Evolutionary conservation across 64 coral and sea anemone genomes (phyloP), one percentile per base, ranked within the genome.

Genomic region (Montipora sp.): DNA sequence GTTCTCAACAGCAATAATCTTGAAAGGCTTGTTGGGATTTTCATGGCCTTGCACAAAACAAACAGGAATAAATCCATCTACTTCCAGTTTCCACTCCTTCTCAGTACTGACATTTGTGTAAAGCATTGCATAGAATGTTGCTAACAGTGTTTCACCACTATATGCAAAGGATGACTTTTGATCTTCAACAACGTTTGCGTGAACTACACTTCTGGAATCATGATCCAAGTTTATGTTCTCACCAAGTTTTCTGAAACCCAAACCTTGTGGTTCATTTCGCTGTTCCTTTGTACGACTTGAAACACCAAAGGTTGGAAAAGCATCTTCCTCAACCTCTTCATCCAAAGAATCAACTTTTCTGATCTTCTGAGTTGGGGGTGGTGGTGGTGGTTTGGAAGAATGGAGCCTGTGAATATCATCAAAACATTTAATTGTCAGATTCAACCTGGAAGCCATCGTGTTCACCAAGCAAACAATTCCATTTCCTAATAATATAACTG

Each of bases 21-120:
- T 94, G 50, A 97, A 97, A 55, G 95, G 95, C 59, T 88, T 97
- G 73, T 94, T 94, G 8, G 92, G 89, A 94, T 94, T 93, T 83
- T 89, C 92, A 16, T 87, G 83, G 11, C 87, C 95, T 76, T 97
- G 92, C 19, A 97, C 78, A 92, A 97, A 97, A 50, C 92, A 97
- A 89, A 94, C 59, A 10, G 95, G 92, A 78, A 97, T 94, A 67
- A 94, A 97, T 15, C 89, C 89, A 70, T 97, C 84, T 14, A 89
- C 85, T 43, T 89, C 75, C 12, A 94, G 92, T 48, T 89, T 92
- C 95, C 95, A 97, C 3, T 94, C 95, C 19, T 92, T 94, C 20
- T 89, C 91, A 46, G 80, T 8, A 66, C 88, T 74, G 19, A 75
- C 95, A 61, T 92, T 94, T 15, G 71, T 91, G 36, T 97, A 97